Evolutionary conservation across 1,140 invertebrate genomes (phyloP).

Genomic region (Pectinophora gossypiella): DNA sequence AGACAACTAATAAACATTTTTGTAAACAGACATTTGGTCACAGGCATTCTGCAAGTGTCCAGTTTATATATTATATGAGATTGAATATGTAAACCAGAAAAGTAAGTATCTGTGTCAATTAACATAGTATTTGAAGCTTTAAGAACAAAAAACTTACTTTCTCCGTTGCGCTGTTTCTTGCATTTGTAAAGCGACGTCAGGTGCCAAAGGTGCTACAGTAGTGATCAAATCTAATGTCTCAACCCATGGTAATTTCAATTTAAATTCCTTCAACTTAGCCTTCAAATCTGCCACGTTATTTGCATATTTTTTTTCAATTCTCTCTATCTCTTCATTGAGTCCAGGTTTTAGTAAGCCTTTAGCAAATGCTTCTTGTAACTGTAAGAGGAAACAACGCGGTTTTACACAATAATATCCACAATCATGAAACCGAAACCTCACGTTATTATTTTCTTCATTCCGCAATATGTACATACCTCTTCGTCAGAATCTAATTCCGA

Average conservation of each 20-base stretch:
- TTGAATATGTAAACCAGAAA: too few relatives aligned
- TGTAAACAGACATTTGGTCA: too few relatives aligned
- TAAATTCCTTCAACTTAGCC: constrained; percentile 83
- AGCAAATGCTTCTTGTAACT: constrained; percentile 91
- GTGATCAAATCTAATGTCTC: constrained; percentile 89
- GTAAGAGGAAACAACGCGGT: constrained; percentile 18
- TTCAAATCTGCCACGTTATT: constrained; percentile 85
- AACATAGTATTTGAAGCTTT: too few relatives aligned
- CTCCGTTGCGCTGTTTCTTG: constrained; percentile 82
- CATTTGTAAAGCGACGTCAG: constrained; percentile 86
- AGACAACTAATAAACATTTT: too few relatives aligned
- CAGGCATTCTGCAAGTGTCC: too few relatives aligned
- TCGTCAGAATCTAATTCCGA: constrained; percentile 65
- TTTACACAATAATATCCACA: too few relatives aligned
- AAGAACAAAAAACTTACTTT: constrained; percentile 67
- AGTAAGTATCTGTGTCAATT: too few relatives aligned
- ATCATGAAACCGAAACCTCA: too few relatives aligned
- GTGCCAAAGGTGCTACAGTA: constrained; percentile 85
- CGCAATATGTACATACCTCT: constrained; percentile 58
- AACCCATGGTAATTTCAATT: constrained; percentile 87
- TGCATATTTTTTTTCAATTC: constrained; percentile 75
- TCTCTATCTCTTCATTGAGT: constrained; percentile 82
- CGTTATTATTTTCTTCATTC: too few relatives aligned
- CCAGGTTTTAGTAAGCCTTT: constrained; percentile 89
- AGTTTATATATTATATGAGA: too few relatives aligned